Base-by-base conservation (phyloP, 2,113 vertebrate species). In the Dicrurus megarhynchus region DNA sequence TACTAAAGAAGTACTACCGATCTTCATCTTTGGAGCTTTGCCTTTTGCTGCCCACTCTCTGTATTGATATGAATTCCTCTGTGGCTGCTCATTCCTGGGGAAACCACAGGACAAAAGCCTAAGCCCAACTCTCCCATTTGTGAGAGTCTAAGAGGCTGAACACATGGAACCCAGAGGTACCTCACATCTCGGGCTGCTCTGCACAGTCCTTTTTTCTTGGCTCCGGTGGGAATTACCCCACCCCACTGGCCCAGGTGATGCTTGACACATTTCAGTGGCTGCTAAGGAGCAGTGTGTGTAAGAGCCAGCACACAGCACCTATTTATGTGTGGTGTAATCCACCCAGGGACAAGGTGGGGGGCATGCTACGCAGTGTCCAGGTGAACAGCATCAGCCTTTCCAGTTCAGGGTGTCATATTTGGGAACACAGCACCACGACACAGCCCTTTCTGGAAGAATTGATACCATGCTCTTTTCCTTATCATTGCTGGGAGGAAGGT, bases 81-180 rank as follows among this genome's bases (percentile, higher is more conserved):
- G 11, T 39, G 73, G 30, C 56, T 35, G 14, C 28, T 47, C 18
- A 35, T 32, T 23, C 28, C 11, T 16, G 53, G 8, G 20, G 73
- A 56, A 89, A 65, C 15, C 68, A 53, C 2, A 41, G 27, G 46
- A 60, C 4, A 18, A 65, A 82, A 74, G n/a, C 39, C 56, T 32
- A 50, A 76, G 23, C 27, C 11, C 26, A 56, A 17, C 11, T 32
- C 5, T 35, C 28, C 9, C 16, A 4, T 17, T 67, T 1, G 1
- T 60, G 57, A 44, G 32, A 67, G 14, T 9, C 41, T 42, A 41
- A 56, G 39, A 37, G 13, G 28, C 11, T 63, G 32, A 61, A 33
- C 11, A 35, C 8, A 4, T 1, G 4, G 11, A 55, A 52, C 2
- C 0, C 26, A 56, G 55, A 46, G n/a, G 15, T 23, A 35, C 4